Conservation (phyloP, 2,113 vertebrate species). For the Eublepharis macularius region DNA sequence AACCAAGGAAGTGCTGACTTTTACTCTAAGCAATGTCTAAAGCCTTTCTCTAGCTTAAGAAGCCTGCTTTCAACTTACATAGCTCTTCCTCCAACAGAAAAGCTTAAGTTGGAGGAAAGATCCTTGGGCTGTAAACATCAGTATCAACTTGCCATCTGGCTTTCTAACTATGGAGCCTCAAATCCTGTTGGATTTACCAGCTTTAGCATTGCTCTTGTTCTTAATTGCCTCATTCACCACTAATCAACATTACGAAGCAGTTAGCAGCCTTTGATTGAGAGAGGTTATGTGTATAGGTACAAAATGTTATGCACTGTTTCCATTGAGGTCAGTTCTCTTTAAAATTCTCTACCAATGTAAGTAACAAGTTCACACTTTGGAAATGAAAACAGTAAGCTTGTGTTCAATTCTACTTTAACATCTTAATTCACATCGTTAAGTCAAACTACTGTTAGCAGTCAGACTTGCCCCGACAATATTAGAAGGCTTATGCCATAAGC, state of each 20-base stretch:
- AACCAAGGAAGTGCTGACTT: background rate
- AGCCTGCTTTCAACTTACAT: too few species aligned
- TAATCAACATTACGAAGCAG: constrained; percentile 7
- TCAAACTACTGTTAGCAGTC: background rate
- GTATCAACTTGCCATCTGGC: background rate
- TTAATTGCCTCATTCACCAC: background rate
- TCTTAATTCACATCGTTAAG: background rate
- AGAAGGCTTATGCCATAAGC: too few species aligned
- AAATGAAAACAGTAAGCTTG: background rate
- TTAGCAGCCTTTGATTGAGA: constrained; percentile 1
- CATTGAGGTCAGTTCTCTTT: background rate
- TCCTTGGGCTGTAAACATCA: fast-evolving
- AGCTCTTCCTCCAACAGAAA: too few species aligned
- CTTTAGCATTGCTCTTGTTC: background rate
- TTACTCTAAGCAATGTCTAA: too few species aligned
- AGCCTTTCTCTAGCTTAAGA: too few species aligned
- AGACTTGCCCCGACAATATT: too few species aligned
- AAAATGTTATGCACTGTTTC: background rate
- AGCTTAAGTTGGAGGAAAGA: too few species aligned
- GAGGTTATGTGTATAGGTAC: fast-evolving
- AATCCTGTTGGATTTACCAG: background rate
- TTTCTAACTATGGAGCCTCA: background rate
- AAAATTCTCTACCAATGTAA: background rate
- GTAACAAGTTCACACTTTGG: background rate
- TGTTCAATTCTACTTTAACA: background rate